Evolutionary conservation across 2,797 vertebrate genomes (phyloP), one percentile per base, ranked within the genome.

Genomic region (Octomys mimax): DNA sequence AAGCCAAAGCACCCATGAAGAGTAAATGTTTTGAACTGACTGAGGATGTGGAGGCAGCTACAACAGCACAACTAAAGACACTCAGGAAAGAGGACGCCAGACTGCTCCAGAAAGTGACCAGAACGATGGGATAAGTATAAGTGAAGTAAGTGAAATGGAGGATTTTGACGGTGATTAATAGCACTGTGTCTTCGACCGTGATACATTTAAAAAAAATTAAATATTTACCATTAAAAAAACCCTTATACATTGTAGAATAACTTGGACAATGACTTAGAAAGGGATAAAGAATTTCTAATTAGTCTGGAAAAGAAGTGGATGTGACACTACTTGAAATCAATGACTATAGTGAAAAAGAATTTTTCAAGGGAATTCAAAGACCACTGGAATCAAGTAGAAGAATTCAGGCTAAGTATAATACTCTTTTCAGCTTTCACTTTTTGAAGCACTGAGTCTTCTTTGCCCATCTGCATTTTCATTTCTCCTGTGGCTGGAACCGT

Each of bases 281-380:
- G 10, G 21, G 33, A 68, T 59, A 87, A 91, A 89, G 70, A 75
- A 77, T 92, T 96, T 94, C 64, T 87, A 92, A 96, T 92, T 91
- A 87, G 77, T 93, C 84, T 96, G 54, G 42, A 95, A 68, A 87
- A 77, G 73, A 82, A 91, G 64, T 39, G 73, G 70, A 92, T 61
- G 42, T 26, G n/a, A 91, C 6, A 8, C 1, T 52, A 42, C 61
- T 95, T 95, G 71, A 75, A 81, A 91, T 52, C 81, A 83, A 77
- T 57, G 28, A 93, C 18, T 91, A 73, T 83, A 70, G 39, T n/a
- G 11, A 94, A 82, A 87, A 85, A 88, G 42, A 70, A 36, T 57
- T 71, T 85, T 70, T 18, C 46, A 64, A 81, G 84, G 31, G 52
- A 68, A 57, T 89, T 94, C 64, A 5, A 24, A 24, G 42, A 61